phyloP scores from a whole-genome alignment of 2,888 invertebrate species.

The Torymus tubicola region DNA sequence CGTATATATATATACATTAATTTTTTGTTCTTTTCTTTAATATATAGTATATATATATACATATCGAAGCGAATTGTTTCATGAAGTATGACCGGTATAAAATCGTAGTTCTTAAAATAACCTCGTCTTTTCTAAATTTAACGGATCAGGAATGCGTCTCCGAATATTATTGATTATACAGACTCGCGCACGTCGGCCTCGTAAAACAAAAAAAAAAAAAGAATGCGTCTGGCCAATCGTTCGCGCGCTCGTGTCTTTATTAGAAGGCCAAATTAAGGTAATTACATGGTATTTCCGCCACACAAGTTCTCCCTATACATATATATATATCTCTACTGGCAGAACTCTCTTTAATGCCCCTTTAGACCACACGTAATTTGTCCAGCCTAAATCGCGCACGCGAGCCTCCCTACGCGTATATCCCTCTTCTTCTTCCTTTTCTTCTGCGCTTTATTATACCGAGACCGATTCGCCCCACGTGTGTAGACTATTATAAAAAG shows the following conservation, averaged over 20 bases:
- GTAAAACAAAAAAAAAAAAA: conserved; percentile 12
- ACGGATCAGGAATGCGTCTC: too few relatives aligned
- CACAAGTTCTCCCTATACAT: not conserved
- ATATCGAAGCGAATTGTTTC: too few relatives aligned
- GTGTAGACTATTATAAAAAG: conserved; percentile 2
- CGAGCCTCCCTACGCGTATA: not conserved
- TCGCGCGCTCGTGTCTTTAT: conserved; percentile 55
- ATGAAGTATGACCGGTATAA: too few relatives aligned
- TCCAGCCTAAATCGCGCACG: conserved; percentile 36
- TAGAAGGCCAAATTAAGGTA: conserved; percentile 62
- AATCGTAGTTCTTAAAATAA: too few relatives aligned
- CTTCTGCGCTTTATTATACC: not conserved
- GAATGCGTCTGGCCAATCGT: not conserved
- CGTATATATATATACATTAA: too few relatives aligned
- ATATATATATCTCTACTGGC: not conserved
- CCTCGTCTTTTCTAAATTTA: too few relatives aligned
- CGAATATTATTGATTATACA: too few relatives aligned
- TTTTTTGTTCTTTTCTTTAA: too few relatives aligned
- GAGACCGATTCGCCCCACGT: not conserved
- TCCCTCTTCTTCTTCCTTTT: not conserved
- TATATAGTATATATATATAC: too few relatives aligned
- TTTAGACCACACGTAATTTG: conserved; percentile 47
- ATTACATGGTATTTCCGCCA: conserved; percentile 59
- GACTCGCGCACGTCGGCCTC: not conserved
- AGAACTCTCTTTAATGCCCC: conserved; percentile 23